Conservation (phyloP, 2,888 invertebrate species). For the Aphodius sticticus region DNA sequence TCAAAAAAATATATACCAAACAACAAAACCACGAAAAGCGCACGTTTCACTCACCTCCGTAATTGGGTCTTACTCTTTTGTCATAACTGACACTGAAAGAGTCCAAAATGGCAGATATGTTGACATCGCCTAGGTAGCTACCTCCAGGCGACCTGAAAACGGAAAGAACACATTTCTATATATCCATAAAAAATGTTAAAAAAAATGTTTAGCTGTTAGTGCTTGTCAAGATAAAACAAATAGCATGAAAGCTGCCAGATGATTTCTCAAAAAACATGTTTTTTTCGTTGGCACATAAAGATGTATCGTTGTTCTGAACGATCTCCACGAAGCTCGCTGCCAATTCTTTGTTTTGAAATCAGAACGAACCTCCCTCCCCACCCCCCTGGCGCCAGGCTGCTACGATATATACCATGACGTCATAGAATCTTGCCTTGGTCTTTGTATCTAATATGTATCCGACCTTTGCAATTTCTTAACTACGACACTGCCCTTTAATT, state of each 20-base stretch:
- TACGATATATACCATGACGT: constrained; percentile 45
- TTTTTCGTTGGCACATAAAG: background rate
- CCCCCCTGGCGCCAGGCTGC: constrained; percentile 47
- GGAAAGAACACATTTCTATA: background rate
- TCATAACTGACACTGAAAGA: constrained; percentile 97
- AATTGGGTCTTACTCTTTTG: constrained; percentile 99
- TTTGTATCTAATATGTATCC: constrained; percentile 42
- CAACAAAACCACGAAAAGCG: constrained; percentile 16
- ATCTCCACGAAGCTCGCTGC: constrained; percentile 31
- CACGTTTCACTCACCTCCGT: constrained; percentile 82
- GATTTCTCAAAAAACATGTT: background rate
- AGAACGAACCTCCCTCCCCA: constrained; percentile 44
- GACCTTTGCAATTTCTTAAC: constrained; percentile 26
- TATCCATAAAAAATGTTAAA: constrained; percentile 6
- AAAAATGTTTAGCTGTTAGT: background rate
- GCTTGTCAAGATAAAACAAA: background rate
- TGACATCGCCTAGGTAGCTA: constrained; percentile 91
- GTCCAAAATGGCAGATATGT: constrained; percentile 94
- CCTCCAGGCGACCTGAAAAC: constrained; percentile 62
- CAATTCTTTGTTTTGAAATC: constrained; percentile 49
- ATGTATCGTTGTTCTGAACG: constrained; percentile 6
- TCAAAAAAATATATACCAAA: constrained; percentile 24
- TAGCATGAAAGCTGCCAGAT: background rate
- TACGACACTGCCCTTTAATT: background rate
- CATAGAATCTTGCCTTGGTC: constrained; percentile 44